These are phyloP conservation scores for Pentalonia nigronervosa DNA, from an alignment of 1,140 invertebrate species.

Conservation along the genomic window DNA sequence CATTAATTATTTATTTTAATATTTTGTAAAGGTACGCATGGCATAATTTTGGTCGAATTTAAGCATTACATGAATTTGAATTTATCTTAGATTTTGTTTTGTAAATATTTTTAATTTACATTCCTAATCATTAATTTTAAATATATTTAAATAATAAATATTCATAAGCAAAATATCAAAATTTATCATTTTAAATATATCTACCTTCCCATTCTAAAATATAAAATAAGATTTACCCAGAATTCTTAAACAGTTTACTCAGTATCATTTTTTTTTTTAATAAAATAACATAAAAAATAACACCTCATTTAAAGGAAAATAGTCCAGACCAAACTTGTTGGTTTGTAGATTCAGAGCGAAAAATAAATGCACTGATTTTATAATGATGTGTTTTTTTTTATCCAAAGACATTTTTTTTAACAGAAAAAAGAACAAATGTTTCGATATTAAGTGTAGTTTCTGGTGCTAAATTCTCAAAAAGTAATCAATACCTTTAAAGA, in stretches of 20 bases:
- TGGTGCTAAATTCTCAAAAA: not conserved
- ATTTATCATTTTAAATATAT: not conserved
- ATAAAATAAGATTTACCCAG: not conserved
- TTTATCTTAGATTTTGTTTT: not conserved
- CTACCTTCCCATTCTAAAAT: not conserved
- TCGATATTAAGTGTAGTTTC: not conserved
- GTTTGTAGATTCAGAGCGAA: not conserved
- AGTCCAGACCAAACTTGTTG: not conserved
- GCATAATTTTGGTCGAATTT: not conserved
- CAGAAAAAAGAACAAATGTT: not conserved
- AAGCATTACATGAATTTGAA: not conserved
- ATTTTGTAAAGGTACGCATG: no score
- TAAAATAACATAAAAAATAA: not conserved
- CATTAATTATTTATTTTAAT: no score
- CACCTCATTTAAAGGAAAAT: not conserved
- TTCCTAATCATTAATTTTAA: not conserved
- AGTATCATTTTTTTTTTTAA: not conserved
- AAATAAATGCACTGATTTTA: not conserved
- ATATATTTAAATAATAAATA: not conserved
- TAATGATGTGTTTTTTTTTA: not conserved
- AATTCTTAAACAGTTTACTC: not conserved
- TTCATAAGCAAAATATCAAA: not conserved
- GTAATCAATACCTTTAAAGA: not conserved
- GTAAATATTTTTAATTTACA: not conserved
- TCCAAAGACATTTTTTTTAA: not conserved